Conservation (phyloP, 37 sponge, comb jelly and placozoan species). For the Dysidea cf. avara region DNA sequence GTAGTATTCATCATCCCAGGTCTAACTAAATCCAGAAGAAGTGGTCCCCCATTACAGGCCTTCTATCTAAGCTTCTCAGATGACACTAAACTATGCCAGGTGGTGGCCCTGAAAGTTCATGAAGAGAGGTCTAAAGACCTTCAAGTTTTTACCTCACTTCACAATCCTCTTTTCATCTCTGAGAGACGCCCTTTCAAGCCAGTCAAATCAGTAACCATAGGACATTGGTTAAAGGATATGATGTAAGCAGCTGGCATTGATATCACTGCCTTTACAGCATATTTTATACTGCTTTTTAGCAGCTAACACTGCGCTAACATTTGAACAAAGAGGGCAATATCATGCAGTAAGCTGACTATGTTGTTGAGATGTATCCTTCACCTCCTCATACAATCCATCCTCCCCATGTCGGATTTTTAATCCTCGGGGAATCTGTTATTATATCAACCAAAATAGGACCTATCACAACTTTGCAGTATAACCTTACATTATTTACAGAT, state of each 20-base stretch:
- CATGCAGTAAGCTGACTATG: too few relatives aligned
- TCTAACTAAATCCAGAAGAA: slow-evolving; percentile 23
- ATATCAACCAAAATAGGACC: too few relatives aligned
- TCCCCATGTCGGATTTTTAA: too few relatives aligned
- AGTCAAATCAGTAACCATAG: neutral
- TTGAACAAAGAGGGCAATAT: too few relatives aligned
- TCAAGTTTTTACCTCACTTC: neutral
- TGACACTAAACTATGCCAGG: slow-evolving; percentile 20
- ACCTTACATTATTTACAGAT: too few relatives aligned
- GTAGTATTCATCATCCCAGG: slow-evolving; percentile 15
- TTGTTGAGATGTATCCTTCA: too few relatives aligned
- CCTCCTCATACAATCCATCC: too few relatives aligned
- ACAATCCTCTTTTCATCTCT: neutral
- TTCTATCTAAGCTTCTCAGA: slow-evolving; percentile 3
- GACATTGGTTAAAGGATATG: neutral
- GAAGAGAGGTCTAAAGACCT: neutral
- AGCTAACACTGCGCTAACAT: too few relatives aligned
- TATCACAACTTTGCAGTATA: too few relatives aligned
- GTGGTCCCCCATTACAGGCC: slow-evolving; percentile 14
- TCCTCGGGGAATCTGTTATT: too few relatives aligned
- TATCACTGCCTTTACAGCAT: neutral
- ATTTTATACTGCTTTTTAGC: too few relatives aligned
- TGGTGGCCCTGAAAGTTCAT: neutral
- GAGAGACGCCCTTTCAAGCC: neutral
- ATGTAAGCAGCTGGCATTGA: slow-evolving; percentile 11